A percentile compares a stretch with the other conserved stretches of the same genome.
These are phyloP conservation scores for Chionis minor DNA, from an alignment of 2,113 vertebrate species.

Conservation along the genomic window DNA sequence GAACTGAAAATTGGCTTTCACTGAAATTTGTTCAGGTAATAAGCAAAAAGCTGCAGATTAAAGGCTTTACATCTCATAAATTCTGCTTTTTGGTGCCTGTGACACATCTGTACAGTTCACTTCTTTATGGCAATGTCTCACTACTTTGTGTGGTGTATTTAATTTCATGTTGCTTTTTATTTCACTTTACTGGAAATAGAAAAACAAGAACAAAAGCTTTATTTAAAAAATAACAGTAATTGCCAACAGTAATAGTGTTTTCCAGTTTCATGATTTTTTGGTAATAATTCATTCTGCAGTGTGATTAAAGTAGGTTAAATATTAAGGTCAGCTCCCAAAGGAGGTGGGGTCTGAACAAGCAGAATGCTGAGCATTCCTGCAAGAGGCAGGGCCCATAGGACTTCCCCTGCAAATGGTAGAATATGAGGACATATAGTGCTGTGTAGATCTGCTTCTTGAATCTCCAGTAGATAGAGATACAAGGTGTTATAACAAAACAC, in stretches of 20 bases:
- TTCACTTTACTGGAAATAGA: constrained; percentile 44
- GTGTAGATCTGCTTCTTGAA: background rate
- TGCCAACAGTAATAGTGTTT: background rate
- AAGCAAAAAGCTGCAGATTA: constrained; percentile 23
- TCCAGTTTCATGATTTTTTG: constrained; percentile 14
- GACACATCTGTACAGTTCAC: background rate
- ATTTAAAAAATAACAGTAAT: constrained; percentile 26
- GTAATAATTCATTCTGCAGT: background rate
- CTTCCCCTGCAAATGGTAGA: background rate
- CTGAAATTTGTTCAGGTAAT: constrained; percentile 21
- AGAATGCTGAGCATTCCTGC: constrained; percentile 26
- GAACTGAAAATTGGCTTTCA: constrained; percentile 54
- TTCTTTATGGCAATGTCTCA: constrained; percentile 7
- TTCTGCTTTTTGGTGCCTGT: background rate
- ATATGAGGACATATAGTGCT: background rate
- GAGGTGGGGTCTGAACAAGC: background rate
- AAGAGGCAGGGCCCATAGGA: background rate
- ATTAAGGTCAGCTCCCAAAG: constrained; percentile 15
- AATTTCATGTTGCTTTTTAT: constrained; percentile 38
- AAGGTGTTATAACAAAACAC: background rate
- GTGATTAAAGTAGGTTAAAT: constrained; percentile 25
- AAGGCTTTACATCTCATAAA: background rate
- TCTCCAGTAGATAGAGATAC: background rate
- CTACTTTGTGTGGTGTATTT: background rate
- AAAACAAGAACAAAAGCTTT: constrained; percentile 2